phyloP scores from a whole-genome alignment of 2,797 vertebrate species.

The Pipistrellus nathusii region DNA sequence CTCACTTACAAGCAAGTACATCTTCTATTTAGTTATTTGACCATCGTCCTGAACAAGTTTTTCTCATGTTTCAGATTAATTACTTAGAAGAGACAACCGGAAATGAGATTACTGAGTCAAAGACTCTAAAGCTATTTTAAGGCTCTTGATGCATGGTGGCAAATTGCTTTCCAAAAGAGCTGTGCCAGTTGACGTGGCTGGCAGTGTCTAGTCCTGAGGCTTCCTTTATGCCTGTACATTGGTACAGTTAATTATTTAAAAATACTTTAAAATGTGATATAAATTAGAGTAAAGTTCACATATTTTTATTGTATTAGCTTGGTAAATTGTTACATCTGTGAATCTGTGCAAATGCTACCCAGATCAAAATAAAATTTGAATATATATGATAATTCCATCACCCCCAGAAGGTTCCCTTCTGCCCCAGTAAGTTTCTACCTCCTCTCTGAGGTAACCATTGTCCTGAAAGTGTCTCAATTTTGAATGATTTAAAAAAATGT shows the following conservation, averaged over 20 bases:
- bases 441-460: background rate
- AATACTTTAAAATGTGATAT: background rate
- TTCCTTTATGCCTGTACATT: background rate
- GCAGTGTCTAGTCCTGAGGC: background rate
- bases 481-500: background rate
- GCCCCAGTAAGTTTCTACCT: background rate
- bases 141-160: conserved; percentile 50
- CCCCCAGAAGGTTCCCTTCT: background rate
- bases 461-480: conserved; percentile 12
- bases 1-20: background rate
- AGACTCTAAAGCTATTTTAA: conserved; percentile 73
- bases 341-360: background rate
- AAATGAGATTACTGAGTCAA: conserved; percentile 70
- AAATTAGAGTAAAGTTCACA: background rate
- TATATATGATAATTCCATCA: background rate
- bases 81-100: conserved; percentile 59
- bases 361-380: background rate
- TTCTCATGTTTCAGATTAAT: conserved; percentile 68
- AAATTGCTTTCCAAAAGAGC: conserved; percentile 64
- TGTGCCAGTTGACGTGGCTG: conserved; percentile 44
- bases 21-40: conserved; percentile 41
- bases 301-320: background rate
- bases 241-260: background rate
- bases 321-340: background rate
- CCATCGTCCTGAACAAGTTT: background rate